phyloP scores from a whole-genome alignment of 2,113 vertebrate genomes.

The Scophthalmus maximus region DNA sequence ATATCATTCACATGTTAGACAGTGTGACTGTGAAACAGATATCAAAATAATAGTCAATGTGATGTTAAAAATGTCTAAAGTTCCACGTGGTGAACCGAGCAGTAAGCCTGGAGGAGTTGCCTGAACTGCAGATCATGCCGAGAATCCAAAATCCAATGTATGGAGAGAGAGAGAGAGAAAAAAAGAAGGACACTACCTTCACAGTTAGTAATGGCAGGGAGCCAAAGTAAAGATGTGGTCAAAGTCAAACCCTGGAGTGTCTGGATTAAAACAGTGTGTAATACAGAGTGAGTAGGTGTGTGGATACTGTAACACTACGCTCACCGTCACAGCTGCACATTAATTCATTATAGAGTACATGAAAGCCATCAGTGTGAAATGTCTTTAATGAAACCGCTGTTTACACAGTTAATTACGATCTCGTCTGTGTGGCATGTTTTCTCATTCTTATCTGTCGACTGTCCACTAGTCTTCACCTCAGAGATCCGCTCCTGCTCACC shows the following conservation, averaged over 20 bases:
- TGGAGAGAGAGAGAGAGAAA: too few species aligned
- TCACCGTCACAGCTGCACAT: not conserved
- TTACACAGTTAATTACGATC: not conserved
- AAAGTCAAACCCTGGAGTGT: not conserved
- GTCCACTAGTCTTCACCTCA: too few species aligned
- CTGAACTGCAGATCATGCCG: not conserved
- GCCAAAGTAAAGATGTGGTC: constrained; percentile 37
- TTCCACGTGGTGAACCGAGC: too few species aligned
- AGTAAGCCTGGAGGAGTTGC: too few species aligned
- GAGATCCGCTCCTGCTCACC: constrained; percentile 41
- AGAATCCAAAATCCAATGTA: not conserved
- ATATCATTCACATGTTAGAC: not conserved
- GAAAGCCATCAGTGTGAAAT: not conserved
- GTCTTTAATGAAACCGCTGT: not conserved
- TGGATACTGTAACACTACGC: not conserved
- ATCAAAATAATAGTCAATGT: too few species aligned
- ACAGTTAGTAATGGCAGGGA: constrained; percentile 15
- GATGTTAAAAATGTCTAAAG: too few species aligned
- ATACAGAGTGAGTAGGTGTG: not conserved
- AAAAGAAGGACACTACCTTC: constrained; percentile 13
- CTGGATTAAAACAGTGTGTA: not conserved
- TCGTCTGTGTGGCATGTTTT: constrained; percentile 42
- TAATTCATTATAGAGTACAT: not conserved
- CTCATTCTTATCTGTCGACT: too few species aligned
- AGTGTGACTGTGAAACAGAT: not conserved